phyloP scores from a whole-genome alignment of 2,113 vertebrate species.

The Cryptotis parvus region DNA sequence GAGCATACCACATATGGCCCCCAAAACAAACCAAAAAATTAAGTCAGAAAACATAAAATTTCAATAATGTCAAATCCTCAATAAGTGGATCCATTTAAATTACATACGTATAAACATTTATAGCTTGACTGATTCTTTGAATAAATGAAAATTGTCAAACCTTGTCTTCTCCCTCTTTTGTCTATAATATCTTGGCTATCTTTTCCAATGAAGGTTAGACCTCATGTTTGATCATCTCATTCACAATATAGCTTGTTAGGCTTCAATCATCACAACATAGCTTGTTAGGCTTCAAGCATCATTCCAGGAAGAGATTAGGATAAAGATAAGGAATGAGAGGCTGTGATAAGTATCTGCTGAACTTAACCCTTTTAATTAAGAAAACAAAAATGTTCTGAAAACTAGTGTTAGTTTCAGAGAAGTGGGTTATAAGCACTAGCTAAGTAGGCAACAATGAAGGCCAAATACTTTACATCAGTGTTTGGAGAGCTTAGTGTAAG shows the following conservation, averaged over 20 bases:
- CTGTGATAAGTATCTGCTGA: background rate
- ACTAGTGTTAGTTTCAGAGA: too few relatives aligned
- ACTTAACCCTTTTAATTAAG: constrained; percentile 1
- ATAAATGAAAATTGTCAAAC: background rate
- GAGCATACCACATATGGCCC: too few relatives aligned
- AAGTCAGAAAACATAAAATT: background rate
- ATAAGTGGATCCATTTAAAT: too few relatives aligned
- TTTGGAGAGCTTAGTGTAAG: background rate
- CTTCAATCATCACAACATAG: background rate
- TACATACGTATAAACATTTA: too few relatives aligned
- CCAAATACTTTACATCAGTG: background rate
- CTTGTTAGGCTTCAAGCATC: background rate
- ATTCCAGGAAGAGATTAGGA: constrained; percentile 2
- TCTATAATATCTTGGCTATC: background rate
- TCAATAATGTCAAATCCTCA: background rate
- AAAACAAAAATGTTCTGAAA: background rate
- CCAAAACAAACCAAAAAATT: too few relatives aligned
- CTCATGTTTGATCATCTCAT: background rate
- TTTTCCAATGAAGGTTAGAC: background rate
- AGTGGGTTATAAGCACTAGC: background rate
- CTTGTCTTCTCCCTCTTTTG: background rate
- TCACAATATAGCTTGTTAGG: background rate
- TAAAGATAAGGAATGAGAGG: background rate
- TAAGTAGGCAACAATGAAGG: background rate
- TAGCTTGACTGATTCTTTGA: background rate